Evolutionary conservation across 2,888 invertebrate genomes (phyloP).

Genomic region (Drosophila eohydei): DNA sequence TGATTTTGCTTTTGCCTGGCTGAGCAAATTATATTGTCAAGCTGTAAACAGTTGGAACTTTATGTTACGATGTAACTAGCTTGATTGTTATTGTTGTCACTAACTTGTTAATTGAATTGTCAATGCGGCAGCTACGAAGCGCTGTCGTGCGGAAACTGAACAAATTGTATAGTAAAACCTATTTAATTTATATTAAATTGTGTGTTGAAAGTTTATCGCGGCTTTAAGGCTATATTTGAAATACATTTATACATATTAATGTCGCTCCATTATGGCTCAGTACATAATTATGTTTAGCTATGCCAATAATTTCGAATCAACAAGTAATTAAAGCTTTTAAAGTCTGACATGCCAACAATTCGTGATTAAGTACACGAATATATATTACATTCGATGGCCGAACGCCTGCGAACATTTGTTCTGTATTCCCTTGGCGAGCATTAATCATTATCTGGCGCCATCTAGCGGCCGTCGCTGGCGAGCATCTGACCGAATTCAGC

Average conservation of each 20-base stretch:
- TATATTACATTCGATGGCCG: constrained; percentile 37
- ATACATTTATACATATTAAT: background rate
- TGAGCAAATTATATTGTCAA: constrained; percentile 25
- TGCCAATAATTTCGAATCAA: constrained; percentile 49
- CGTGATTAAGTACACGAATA: constrained; percentile 2
- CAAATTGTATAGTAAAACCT: background rate
- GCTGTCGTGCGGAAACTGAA: background rate
- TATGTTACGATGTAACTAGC: constrained; percentile 4
- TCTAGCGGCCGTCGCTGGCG: constrained; percentile 30
- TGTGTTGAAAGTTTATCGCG: background rate
- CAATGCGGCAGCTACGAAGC: background rate
- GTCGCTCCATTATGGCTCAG: background rate
- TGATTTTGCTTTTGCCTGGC: constrained; percentile 12
- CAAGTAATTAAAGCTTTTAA: constrained; percentile 51
- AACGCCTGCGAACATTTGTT: constrained; percentile 26
- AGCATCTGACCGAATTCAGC: constrained; percentile 39
- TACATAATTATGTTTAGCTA: constrained; percentile 4
- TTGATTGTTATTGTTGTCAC: constrained; percentile 4
- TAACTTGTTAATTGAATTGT: constrained; percentile 4
- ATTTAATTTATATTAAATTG: background rate
- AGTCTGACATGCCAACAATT: constrained; percentile 14
- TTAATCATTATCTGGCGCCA: constrained; percentile 76
- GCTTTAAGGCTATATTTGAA: background rate
- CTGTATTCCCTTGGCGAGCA: constrained; percentile 34
- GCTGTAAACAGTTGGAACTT: constrained; percentile 8